phyloP scores from a whole-genome alignment of 2,888 invertebrate species.

The Drosophila silvestris region DNA sequence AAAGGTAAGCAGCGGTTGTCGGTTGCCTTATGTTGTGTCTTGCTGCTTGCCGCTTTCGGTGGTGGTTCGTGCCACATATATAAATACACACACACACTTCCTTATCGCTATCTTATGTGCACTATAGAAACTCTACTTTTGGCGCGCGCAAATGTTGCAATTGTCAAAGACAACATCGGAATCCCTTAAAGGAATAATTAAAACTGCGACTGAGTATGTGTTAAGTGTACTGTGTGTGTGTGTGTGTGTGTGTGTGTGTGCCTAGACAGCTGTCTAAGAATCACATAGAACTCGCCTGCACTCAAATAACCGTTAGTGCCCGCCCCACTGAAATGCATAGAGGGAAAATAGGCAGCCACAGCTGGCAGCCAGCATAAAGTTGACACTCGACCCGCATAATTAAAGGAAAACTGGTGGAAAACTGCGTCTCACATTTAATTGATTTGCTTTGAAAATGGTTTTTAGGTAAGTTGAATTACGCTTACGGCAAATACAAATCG shows the following conservation, averaged over 20 bases:
- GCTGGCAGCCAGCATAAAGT: conserved; percentile 76
- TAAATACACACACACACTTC: conserved; percentile 7
- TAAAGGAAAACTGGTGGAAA: conserved; percentile 56
- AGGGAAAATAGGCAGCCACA: conserved; percentile 30
- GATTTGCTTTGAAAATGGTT: conserved; percentile 33
- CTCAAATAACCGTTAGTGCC: conserved; percentile 52
- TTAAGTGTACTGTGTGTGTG: conserved; percentile 9
- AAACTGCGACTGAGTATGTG: neutral
- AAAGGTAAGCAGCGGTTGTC: conserved; percentile 14
- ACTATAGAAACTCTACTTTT: conserved; percentile 62
- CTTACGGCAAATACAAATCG: neutral
- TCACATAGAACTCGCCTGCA: conserved; percentile 25
- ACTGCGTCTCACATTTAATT: conserved; percentile 41
- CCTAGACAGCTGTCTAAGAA: conserved; percentile 45
- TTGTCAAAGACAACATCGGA: conserved; percentile 67
- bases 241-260: conserved; percentile 16
- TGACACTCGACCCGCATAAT: conserved; percentile 70
- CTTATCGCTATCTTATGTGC: conserved; percentile 49
- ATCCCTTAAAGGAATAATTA: conserved; percentile 51
- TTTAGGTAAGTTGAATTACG: conserved; percentile 3
- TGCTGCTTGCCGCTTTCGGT: conserved; percentile 48
- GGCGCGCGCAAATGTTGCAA: conserved; percentile 80
- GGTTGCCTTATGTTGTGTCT: conserved; percentile 15
- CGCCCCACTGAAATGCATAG: conserved; percentile 13
- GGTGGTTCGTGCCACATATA: conserved; percentile 70